Conservation (phyloP, 2,797 vertebrate genomes). For the Telmatherina bonti region DNA sequence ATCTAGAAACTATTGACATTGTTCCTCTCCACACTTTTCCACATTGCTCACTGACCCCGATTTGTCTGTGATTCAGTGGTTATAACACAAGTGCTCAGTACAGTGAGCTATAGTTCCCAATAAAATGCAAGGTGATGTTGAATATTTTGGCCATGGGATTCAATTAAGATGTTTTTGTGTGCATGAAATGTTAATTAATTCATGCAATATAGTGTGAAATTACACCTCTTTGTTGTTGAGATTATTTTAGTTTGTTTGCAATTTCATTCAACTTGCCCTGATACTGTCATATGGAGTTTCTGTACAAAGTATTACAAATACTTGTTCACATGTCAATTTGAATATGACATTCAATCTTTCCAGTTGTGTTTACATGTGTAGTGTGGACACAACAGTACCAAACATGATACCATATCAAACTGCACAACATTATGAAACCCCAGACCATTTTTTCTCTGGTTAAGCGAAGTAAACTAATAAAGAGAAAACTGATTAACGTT, state of each 20-base stretch:
- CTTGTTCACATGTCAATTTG: background rate
- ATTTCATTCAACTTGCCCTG: background rate
- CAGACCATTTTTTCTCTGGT: background rate
- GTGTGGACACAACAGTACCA: background rate
- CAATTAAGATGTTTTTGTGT: background rate
- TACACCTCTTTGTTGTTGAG: background rate
- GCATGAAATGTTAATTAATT: background rate
- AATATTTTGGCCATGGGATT: background rate
- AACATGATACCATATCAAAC: background rate
- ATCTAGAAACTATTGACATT: slow-evolving; percentile 21
- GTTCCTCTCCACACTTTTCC: slow-evolving; percentile 17
- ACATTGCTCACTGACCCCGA: slow-evolving; percentile 27
- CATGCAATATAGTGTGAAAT: background rate
- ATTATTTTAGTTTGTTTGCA: background rate
- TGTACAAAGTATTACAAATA: background rate
- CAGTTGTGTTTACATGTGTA: background rate
- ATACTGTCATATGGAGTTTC: background rate
- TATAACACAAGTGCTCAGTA: slow-evolving; percentile 1
- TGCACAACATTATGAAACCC: too few relatives aligned
- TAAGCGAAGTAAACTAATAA: background rate
- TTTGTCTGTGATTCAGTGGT: slow-evolving; percentile 12
- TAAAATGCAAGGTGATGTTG: background rate
- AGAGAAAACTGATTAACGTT: background rate
- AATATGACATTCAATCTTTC: too few relatives aligned
- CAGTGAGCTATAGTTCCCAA: background rate